These are phyloP conservation scores for Amiota mariae DNA, from an alignment of 2,888 invertebrate genomes.

Conservation along the genomic window DNA sequence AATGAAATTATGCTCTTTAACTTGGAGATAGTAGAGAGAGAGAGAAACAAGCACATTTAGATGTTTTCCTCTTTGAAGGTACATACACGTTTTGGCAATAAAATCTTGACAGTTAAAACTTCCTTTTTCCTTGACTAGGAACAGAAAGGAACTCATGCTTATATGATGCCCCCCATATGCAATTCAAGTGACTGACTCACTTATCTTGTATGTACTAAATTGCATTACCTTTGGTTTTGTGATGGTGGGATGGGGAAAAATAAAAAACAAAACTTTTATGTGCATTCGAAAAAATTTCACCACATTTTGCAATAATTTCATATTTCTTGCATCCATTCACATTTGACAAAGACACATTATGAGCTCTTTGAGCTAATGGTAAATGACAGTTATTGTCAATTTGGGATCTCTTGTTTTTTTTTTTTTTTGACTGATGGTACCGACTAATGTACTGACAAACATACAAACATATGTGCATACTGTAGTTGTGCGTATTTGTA, in stretches of 20 bases:
- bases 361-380: constrained; percentile 13
- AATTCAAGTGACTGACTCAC: not conserved
- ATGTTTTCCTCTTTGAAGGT: constrained; percentile 8
- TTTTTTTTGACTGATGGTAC: too few species aligned
- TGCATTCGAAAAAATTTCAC: constrained; percentile 20
- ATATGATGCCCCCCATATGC: not conserved
- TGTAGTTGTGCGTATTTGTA: too few species aligned
- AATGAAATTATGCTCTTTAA: too few species aligned
- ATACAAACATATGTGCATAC: too few species aligned
- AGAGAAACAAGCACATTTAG: too few species aligned
- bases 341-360: not conserved
- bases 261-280: constrained; percentile 2
- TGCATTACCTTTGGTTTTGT: not conserved
- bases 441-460: too few species aligned
- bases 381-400: constrained; percentile 20
- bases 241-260: not conserved
- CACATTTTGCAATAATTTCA: constrained; percentile 44
- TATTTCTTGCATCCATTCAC: not conserved
- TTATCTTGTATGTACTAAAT: not conserved
- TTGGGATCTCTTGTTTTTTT: not conserved
- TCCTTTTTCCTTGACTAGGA: not conserved
- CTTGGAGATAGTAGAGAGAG: too few species aligned
- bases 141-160: not conserved
- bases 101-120: constrained; percentile 48
- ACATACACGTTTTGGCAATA: constrained; percentile 49